These are phyloP conservation scores for Drosophila parvula DNA, from an alignment of 1,140 invertebrate genomes.

Conservation along the genomic window DNA sequence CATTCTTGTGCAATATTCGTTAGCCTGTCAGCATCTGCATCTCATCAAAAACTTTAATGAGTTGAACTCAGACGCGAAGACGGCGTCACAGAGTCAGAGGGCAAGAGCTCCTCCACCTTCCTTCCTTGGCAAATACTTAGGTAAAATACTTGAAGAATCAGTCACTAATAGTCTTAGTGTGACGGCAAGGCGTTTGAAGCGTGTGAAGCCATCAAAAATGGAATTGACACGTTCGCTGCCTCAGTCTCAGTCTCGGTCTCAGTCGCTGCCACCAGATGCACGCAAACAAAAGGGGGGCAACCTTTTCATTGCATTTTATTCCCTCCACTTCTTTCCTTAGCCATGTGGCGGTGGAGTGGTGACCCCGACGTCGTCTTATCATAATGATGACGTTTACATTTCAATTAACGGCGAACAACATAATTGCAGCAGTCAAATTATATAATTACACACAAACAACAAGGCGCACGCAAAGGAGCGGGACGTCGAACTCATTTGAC, in stretches of 20 bases:
- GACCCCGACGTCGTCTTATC: conserved; percentile 64
- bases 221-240: conserved; percentile 63
- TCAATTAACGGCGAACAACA: conserved; percentile 79
- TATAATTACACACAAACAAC: conserved; percentile 78
- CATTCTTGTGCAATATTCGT: neutral
- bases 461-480: conserved; percentile 25
- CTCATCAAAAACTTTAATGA: conserved; percentile 19
- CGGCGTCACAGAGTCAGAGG: neutral
- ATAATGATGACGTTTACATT: conserved; percentile 81
- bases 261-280: conserved; percentile 32
- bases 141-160: conserved; percentile 18
- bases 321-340: conserved; percentile 2
- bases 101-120: neutral
- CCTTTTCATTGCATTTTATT: conserved; percentile 2
- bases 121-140: conserved; percentile 18
- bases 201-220: conserved; percentile 63
- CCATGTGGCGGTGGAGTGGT: conserved; percentile 12
- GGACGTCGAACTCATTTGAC: conserved; percentile 22
- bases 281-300: conserved; percentile 25
- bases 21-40: neutral
- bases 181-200: conserved; percentile 35
- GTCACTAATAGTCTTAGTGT: conserved; percentile 31
- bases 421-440: conserved; percentile 81
- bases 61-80: neutral
- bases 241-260: neutral